These are phyloP conservation scores for Toxotes jaculatrix DNA, from an alignment of 2,113 vertebrate species.

Conservation along the genomic window DNA sequence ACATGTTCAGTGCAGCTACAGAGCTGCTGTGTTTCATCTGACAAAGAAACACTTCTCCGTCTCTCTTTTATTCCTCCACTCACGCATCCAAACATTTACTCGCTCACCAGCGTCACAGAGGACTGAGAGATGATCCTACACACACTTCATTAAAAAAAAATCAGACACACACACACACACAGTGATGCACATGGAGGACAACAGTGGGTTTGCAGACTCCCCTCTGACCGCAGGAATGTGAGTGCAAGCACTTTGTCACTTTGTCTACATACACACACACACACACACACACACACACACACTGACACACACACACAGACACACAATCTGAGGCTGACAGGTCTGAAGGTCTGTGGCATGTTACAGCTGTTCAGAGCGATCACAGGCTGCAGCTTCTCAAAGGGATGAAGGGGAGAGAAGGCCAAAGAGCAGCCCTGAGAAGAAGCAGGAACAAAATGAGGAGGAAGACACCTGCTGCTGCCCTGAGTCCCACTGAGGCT, in stretches of 20 bases:
- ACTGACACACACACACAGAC: slow-evolving; percentile 22
- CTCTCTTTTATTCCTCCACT: slow-evolving; percentile 9
- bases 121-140: slow-evolving; percentile 24
- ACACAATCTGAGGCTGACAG: slow-evolving; percentile 27
- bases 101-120: not conserved
- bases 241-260: slow-evolving; percentile 20
- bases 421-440: slow-evolving; percentile 8
- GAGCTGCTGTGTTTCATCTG: slow-evolving; percentile 34
- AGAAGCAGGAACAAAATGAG: slow-evolving; percentile 15
- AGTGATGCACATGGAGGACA: slow-evolving; percentile 42
- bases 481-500: not conserved
- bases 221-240: slow-evolving; percentile 70
- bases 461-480: slow-evolving; percentile 60
- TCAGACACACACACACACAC: slow-evolving; percentile 21
- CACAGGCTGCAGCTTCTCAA: slow-evolving; percentile 52
- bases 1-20: slow-evolving; percentile 17
- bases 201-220: slow-evolving; percentile 40
- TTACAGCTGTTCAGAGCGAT: slow-evolving; percentile 71
- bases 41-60: slow-evolving; percentile 55
- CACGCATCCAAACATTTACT: slow-evolving; percentile 51
- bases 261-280: slow-evolving; percentile 6
- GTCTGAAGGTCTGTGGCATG: slow-evolving; percentile 31
- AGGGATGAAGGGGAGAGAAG: slow-evolving; percentile 24
- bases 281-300: slow-evolving; percentile 38
- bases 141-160: slow-evolving; percentile 8